Evolutionary conservation across 2,797 vertebrate species (phyloP).

Genomic region (Champsocephalus gunnari): DNA sequence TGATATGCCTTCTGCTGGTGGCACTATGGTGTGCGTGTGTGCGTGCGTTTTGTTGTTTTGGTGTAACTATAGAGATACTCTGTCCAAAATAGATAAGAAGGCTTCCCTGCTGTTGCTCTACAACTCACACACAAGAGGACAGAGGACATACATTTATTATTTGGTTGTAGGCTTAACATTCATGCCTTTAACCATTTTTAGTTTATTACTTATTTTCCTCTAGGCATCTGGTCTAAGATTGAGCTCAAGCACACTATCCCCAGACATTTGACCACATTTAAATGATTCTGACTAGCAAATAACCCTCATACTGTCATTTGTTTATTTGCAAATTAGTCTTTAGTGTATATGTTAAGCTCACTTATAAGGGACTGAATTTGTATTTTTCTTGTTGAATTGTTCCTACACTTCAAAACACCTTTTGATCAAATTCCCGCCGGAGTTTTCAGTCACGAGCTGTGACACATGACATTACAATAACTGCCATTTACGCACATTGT

Average conservation of each 20-base stretch:
- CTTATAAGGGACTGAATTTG: conserved; percentile 5
- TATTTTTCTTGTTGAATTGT: background rate
- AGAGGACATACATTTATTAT: conserved; percentile 2
- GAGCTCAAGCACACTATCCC: background rate
- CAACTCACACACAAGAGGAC: conserved; percentile 5
- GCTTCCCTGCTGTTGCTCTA: conserved; percentile 21
- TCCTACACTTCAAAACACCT: background rate
- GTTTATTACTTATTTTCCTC: background rate
- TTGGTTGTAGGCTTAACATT: background rate
- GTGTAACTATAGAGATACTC: conserved; percentile 31
- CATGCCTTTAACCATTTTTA: background rate
- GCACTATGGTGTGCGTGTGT: conserved; percentile 40
- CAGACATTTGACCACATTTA: conserved; percentile 60
- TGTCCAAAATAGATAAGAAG: conserved; percentile 30
- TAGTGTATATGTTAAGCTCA: background rate
- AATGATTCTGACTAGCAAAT: conserved; percentile 81
- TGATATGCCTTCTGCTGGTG: conserved; percentile 53
- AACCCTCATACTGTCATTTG: conserved; percentile 40
- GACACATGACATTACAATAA: background rate
- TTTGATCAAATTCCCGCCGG: background rate
- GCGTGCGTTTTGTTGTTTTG: background rate
- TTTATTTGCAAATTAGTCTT: conserved; percentile 72
- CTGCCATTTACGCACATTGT: background rate
- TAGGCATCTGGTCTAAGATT: background rate
- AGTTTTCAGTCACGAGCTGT: background rate